Conservation (phyloP, 92 coral and sea anemone species). For the Siderastrea siderea region DNA sequence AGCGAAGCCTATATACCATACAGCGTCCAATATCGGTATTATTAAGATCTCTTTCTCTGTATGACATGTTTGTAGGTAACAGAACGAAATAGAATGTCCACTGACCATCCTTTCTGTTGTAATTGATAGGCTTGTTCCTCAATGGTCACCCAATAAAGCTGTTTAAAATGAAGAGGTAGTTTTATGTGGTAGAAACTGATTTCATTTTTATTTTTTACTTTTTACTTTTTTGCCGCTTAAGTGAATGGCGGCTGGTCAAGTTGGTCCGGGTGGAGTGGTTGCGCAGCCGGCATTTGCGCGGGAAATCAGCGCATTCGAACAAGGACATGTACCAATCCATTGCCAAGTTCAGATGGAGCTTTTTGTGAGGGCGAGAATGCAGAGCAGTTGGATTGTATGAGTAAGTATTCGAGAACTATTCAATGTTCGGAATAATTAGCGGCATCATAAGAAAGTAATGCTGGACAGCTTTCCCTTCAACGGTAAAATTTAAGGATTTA, state of each 20-base stretch:
- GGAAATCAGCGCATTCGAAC: constrained; percentile 96
- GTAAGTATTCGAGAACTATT: constrained; percentile 50
- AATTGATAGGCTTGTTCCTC: too few species aligned
- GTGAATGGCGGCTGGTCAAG: constrained; percentile 94
- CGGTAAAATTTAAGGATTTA: too few species aligned
- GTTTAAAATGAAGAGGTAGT: too few species aligned
- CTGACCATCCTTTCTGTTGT: too few species aligned
- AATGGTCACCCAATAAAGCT: too few species aligned
- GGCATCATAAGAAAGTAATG: background rate
- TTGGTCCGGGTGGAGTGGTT: constrained; percentile 98
- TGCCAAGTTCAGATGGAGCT: constrained; percentile 80
- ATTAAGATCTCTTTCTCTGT: too few species aligned
- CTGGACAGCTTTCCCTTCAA: too few species aligned
- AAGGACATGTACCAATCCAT: constrained; percentile 92
- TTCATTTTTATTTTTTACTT: background rate
- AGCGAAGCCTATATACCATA: too few species aligned
- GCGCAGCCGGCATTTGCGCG: constrained; percentile 96
- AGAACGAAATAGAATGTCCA: too few species aligned
- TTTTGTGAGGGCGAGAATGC: constrained; percentile 91
- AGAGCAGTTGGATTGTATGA: constrained; percentile 86
- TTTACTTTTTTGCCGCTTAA: constrained; percentile 9
- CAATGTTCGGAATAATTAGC: background rate
- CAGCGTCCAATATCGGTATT: too few species aligned
- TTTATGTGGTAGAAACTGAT: too few species aligned
- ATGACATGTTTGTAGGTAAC: too few species aligned